These are phyloP conservation scores for Drosophila lini DNA, from an alignment of 1,140 invertebrate genomes.

Conservation along the genomic window DNA sequence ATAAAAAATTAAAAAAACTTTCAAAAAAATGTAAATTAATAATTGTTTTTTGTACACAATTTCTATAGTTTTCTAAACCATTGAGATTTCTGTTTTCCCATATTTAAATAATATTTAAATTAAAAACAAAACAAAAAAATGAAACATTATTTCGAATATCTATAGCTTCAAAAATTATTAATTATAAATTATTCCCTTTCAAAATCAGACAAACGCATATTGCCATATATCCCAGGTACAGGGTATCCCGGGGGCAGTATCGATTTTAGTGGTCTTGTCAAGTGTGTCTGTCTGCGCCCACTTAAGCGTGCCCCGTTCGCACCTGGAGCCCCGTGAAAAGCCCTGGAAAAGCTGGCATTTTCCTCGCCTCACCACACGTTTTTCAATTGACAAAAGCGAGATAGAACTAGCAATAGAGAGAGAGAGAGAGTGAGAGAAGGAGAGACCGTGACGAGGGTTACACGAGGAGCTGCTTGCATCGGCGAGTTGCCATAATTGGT, in stretches of 20 bases:
- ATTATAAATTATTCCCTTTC: too few species aligned
- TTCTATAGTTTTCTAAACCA: too few species aligned
- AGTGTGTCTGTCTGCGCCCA: constrained; percentile 31
- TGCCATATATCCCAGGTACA: background rate
- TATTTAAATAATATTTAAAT: background rate
- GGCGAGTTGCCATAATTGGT: constrained; percentile 51
- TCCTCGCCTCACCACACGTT: background rate
- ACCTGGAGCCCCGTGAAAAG: constrained; percentile 19
- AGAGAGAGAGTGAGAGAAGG: background rate
- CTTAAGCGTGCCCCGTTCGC: constrained; percentile 16
- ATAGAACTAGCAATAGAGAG: background rate
- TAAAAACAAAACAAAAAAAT: background rate
- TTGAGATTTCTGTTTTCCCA: too few species aligned
- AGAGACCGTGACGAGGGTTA: background rate
- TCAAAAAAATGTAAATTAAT: too few species aligned
- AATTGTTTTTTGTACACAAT: too few species aligned
- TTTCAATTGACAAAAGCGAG: constrained; percentile 18
- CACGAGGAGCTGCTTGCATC: constrained; percentile 32
- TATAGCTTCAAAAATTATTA: too few species aligned
- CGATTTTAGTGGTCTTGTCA: constrained; percentile 38
- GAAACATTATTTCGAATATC: too few species aligned
- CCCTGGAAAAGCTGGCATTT: constrained; percentile 22
- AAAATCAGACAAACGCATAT: background rate
- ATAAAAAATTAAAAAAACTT: too few species aligned
- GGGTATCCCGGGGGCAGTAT: constrained; percentile 27